A percentile compares a stretch with the other conserved stretches of the same genome.
phyloP scores from a whole-genome alignment of 2,888 invertebrate species.

The Proisotoma minuta region DNA sequence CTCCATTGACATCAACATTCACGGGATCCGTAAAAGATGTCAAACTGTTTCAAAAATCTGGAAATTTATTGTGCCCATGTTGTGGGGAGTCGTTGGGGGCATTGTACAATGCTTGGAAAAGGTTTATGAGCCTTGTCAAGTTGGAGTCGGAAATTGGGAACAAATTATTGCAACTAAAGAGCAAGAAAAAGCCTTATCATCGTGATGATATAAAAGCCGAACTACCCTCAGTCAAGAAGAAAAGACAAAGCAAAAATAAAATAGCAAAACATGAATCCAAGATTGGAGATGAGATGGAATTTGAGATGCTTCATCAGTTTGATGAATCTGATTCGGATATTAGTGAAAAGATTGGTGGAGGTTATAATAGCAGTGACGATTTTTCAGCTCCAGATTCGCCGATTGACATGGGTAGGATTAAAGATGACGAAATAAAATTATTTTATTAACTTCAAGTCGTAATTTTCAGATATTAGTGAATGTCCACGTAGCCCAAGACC shows the following conservation, averaged over 20 bases:
- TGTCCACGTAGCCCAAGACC: slow-evolving; percentile 3
- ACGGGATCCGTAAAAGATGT: background rate
- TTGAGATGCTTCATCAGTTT: background rate
- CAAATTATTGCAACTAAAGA: background rate
- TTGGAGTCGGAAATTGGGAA: background rate
- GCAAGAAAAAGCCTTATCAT: background rate
- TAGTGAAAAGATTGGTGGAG: background rate
- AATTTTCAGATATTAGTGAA: background rate
- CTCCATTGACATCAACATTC: background rate
- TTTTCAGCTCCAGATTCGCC: slow-evolving; percentile 7
- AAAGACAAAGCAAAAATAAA: background rate
- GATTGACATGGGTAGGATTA: background rate
- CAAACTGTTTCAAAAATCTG: background rate
- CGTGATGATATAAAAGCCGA: background rate
- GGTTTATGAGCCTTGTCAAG: background rate
- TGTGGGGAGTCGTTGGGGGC: background rate
- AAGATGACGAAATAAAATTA: background rate
- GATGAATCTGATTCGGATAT: background rate
- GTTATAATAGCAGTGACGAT: background rate
- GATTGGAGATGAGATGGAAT: background rate
- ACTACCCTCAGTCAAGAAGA: background rate
- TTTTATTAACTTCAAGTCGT: background rate
- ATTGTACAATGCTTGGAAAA: background rate
- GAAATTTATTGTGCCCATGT: background rate
- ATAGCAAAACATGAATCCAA: background rate